Evolutionary conservation across 2,888 invertebrate genomes (phyloP).

Genomic region (Coelinius sp.): DNA sequence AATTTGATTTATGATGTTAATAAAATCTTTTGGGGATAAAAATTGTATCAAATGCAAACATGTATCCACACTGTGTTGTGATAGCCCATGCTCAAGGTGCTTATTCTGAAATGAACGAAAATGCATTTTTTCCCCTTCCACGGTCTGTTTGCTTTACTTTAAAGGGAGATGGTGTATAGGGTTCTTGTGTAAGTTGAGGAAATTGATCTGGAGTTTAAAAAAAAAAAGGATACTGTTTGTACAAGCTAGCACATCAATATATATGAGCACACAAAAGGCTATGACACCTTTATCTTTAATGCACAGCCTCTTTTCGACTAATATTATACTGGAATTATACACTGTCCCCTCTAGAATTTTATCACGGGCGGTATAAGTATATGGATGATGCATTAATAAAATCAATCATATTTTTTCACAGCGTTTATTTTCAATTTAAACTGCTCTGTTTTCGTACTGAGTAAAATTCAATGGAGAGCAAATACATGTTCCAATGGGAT

Average conservation of each 20-base stretch:
- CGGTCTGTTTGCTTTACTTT: constrained; percentile 12
- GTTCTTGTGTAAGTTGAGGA: constrained; percentile 9
- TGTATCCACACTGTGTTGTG: not conserved
- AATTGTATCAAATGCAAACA: not conserved
- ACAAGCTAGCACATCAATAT: constrained; percentile 14
- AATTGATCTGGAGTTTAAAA: constrained; percentile 17
- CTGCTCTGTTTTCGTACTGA: not conserved
- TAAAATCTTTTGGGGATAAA: not conserved
- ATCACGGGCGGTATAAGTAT: not conserved
- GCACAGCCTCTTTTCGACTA: constrained; percentile 14
- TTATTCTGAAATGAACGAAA: not conserved
- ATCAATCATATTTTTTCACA: not conserved
- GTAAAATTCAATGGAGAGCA: not conserved
- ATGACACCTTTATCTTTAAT: constrained; percentile 14
- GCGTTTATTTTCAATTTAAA: not conserved
- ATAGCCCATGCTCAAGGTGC: not conserved
- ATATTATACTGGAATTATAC: constrained; percentile 2
- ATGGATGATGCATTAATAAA: not conserved
- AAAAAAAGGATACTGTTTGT: not conserved
- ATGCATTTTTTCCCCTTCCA: not conserved
- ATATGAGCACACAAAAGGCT: constrained; percentile 21
- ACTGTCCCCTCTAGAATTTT: not conserved
- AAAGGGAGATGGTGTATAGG: not conserved
- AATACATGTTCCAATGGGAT: not conserved
- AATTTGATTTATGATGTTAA: not conserved